A percentile compares a stretch with the other conserved stretches of the same genome.
Conservation (phyloP, 2,113 vertebrate genomes). For the Mormyrus iriodes region DNA sequence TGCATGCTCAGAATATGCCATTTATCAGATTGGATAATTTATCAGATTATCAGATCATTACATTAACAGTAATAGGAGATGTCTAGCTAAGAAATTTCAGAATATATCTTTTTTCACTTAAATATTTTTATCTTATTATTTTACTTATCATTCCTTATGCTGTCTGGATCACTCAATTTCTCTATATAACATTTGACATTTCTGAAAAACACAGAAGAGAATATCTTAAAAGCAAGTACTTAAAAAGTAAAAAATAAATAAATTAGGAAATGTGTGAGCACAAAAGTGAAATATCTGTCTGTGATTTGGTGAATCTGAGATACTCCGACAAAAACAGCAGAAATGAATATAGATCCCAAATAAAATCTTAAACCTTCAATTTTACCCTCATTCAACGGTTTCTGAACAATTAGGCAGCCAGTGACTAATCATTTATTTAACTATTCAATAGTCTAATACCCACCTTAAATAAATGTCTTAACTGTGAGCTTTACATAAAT, state of each 20-base stretch:
- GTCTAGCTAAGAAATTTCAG: neutral
- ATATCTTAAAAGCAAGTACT: neutral
- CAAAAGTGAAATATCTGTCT: neutral
- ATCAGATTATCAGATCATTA: no score
- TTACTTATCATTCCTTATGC: neutral
- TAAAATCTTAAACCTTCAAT: neutral
- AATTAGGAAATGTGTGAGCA: neutral
- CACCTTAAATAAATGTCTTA: neutral
- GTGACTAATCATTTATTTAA: neutral
- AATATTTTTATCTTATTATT: no score
- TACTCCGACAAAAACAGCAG: neutral
- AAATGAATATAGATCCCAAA: neutral
- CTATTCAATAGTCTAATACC: neutral
- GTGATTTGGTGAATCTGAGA: neutral
- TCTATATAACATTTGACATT: neutral
- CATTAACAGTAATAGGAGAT: neutral
- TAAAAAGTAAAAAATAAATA: neutral
- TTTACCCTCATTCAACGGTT: neutral
- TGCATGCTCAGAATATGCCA: neutral
- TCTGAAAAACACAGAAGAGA: neutral
- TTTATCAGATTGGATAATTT: neutral
- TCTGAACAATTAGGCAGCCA: neutral
- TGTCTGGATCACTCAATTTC: neutral
- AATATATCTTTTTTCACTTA: no score
- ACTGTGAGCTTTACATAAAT: neutral